Evolutionary conservation across 2,113 vertebrate species (phyloP).

Genomic region (Spea bombifrons): DNA sequence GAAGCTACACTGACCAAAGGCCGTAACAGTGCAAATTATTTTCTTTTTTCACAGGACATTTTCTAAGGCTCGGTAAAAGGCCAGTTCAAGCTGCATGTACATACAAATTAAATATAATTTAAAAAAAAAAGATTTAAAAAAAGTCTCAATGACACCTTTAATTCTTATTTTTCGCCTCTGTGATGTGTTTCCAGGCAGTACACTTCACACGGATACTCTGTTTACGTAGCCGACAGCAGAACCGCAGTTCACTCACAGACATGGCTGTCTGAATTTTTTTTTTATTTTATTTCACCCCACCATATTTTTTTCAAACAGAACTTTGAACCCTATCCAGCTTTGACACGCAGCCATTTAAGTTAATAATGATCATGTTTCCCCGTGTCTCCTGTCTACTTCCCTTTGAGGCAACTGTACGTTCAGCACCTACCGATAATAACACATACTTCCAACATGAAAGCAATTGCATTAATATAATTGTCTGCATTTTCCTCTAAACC

Average conservation of each 20-base stretch:
- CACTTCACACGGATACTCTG: conserved; percentile 64
- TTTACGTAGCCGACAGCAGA: conserved; percentile 72
- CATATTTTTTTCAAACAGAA: conserved; percentile 62
- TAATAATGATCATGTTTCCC: conserved; percentile 86
- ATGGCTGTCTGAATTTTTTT: conserved; percentile 67
- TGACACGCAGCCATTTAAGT: conserved; percentile 78
- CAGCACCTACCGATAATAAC: conserved; percentile 85
- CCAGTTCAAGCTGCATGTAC: conserved; percentile 49
- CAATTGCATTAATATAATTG: conserved; percentile 87
- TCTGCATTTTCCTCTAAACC: conserved; percentile 83
- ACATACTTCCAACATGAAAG: conserved; percentile 88
- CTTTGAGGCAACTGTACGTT: conserved; percentile 81
- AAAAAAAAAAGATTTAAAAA: conserved; percentile 50
- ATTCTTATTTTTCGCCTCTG: conserved; percentile 65
- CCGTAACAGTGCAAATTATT: not conserved
- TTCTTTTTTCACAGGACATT: not conserved
- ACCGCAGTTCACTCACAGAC: conserved; percentile 65
- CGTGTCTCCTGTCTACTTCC: conserved; percentile 78
- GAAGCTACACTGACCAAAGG: not conserved
- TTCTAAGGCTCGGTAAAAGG: conserved; percentile 4
- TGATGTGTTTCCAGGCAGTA: conserved; percentile 76
- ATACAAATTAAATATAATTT: conserved; percentile 61
- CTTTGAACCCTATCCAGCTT: conserved; percentile 82
- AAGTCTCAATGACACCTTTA: conserved; percentile 64
- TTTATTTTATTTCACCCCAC: conserved; percentile 44